Evolutionary conservation across 1,140 invertebrate species (phyloP).

Genomic region (Cotesia chilonis): DNA sequence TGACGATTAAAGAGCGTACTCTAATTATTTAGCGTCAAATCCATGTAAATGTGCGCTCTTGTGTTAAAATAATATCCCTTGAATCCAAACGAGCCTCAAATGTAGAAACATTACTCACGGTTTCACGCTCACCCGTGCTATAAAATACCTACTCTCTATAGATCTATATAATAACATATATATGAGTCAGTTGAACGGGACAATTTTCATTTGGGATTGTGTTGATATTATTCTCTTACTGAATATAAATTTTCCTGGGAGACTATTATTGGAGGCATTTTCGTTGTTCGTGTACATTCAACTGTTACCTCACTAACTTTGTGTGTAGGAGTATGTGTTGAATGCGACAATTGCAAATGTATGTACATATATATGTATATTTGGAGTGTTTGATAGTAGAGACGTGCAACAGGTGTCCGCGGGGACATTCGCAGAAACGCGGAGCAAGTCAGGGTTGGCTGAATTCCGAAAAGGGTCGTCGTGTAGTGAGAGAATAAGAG

Average conservation of each 20-base stretch:
- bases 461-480: constrained; percentile 34
- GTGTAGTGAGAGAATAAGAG: constrained; percentile 41
- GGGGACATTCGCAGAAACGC: constrained; percentile 66
- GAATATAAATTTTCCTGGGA: too few species aligned
- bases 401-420: constrained; percentile 64
- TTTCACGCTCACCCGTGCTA: constrained; percentile 55
- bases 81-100: constrained; percentile 41
- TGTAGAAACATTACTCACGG: constrained; percentile 62
- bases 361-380: neutral
- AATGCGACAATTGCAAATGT: constrained; percentile 29
- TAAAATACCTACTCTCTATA: constrained; percentile 44
- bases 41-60: constrained; percentile 5
- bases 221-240: neutral
- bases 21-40: constrained; percentile 23
- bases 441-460: constrained; percentile 25
- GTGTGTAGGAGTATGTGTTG: constrained; percentile 18
- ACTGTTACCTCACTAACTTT: neutral
- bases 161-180: too few species aligned
- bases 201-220: too few species aligned
- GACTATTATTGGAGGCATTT: constrained; percentile 18
- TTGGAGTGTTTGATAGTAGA: constrained; percentile 1
- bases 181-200: neutral
- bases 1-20: neutral
- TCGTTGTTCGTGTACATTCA: neutral
- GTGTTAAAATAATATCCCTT: constrained; percentile 30